A percentile compares a stretch with the other conserved stretches of the same genome.
phyloP scores from a whole-genome alignment of 2,888 invertebrate species.

The Agrochola lota region DNA sequence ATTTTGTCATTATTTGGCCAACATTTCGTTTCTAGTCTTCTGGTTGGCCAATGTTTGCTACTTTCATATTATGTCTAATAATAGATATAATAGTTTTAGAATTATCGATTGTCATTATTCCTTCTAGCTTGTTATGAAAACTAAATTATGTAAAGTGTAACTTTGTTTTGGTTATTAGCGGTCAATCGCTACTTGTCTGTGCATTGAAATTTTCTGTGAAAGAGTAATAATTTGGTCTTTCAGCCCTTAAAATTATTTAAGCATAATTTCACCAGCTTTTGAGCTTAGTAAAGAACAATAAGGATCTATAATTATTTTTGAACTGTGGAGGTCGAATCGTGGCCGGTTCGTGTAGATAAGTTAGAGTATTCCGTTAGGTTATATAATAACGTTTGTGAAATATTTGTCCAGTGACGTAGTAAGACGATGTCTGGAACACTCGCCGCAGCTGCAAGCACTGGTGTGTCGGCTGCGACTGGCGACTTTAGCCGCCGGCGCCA shows the following conservation, averaged over 20 bases:
- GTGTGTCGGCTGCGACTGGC: slow-evolving; percentile 93
- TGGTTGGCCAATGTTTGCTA: neutral
- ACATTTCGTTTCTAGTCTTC: neutral
- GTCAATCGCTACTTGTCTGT: neutral
- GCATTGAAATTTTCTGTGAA: neutral
- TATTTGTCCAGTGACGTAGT: slow-evolving; percentile 91
- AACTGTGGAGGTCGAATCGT: neutral
- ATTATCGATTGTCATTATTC: neutral
- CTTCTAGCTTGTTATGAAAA: neutral
- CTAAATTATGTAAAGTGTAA: neutral
- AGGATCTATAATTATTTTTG: neutral
- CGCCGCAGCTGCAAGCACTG: slow-evolving; percentile 93
- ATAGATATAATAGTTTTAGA: neutral
- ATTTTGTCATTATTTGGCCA: too few relatives aligned
- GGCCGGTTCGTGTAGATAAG: neutral
- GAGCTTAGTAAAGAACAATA: neutral
- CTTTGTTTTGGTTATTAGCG: slow-evolving; percentile 4
- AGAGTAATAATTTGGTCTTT: neutral
- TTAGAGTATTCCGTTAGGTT: neutral
- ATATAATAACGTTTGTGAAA: neutral
- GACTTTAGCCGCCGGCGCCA: slow-evolving; percentile 92
- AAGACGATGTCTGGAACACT: slow-evolving; percentile 95
- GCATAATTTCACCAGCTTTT: neutral
- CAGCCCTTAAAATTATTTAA: too few relatives aligned
- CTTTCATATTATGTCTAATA: neutral